phyloP scores from a whole-genome alignment of 2,113 vertebrate genomes.

The Emydura subglobosa region DNA sequence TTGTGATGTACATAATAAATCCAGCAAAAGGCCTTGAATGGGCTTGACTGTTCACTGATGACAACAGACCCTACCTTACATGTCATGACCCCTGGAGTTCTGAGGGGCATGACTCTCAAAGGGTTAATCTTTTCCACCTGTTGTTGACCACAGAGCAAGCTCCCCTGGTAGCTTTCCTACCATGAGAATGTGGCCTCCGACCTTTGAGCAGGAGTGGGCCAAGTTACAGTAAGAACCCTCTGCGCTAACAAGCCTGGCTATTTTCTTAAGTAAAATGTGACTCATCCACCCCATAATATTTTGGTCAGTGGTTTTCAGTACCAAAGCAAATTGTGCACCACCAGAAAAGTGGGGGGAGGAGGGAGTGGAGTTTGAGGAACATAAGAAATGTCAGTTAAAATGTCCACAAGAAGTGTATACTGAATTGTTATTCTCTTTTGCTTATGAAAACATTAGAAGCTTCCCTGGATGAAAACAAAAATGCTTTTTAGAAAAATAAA shows the following conservation, averaged over 20 bases:
- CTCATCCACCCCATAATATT: background rate
- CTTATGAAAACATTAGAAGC: background rate
- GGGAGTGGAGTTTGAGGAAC: background rate
- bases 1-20: conserved; percentile 68
- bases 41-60: conserved; percentile 28
- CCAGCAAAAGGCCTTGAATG: conserved; percentile 20
- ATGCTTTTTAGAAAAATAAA: background rate
- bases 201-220: conserved; percentile 11
- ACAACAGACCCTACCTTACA: background rate
- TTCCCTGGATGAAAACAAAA: background rate
- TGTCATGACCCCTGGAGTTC: conserved; percentile 59
- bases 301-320: background rate
- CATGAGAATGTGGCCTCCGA: conserved; percentile 69
- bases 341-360: background rate
- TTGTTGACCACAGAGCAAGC: conserved; percentile 60
- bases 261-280: background rate
- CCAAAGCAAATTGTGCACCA: conserved; percentile 12
- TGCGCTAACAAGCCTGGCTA: background rate
- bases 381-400: background rate
- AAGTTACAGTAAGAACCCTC: background rate
- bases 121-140: conserved; percentile 79
- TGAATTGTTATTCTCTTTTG: background rate
- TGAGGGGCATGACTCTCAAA: conserved; percentile 64
- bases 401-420: background rate
- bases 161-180: conserved; percentile 48